phyloP scores from a whole-genome alignment of 2,797 vertebrate species.

The Clarias fuscus region DNA sequence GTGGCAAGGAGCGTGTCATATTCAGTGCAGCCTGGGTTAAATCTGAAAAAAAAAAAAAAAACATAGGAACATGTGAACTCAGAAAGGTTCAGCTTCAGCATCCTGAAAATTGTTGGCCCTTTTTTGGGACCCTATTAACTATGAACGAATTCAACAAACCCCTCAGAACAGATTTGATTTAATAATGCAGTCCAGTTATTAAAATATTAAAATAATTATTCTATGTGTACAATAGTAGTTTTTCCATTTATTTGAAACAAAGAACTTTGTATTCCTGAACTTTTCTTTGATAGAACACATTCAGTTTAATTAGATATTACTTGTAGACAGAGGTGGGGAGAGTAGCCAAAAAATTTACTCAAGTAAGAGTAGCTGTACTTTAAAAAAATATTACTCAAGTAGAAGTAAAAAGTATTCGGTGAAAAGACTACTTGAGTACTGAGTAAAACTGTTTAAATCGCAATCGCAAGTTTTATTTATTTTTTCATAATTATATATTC shows the following conservation, averaged over 20 bases:
- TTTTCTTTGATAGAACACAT: not conserved
- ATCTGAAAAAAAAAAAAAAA: not conserved
- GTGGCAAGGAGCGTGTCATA: constrained; percentile 66
- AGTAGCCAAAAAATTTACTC: no score
- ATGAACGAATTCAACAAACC: not conserved
- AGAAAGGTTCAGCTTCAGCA: no score
- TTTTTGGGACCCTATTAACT: not conserved
- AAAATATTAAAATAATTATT: not conserved
- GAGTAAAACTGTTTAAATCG: no score
- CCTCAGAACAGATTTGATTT: not conserved
- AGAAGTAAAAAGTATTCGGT: no score
- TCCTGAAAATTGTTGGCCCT: not conserved
- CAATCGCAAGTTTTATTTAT: no score
- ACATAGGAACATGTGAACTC: not conserved
- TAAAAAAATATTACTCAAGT: no score
- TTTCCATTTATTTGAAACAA: not conserved
- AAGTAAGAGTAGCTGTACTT: no score
- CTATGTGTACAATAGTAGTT: not conserved
- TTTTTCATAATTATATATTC: no score
- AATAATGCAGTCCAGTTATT: not conserved
- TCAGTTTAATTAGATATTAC: no score
- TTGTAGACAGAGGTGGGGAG: no score
- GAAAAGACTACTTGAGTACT: no score
- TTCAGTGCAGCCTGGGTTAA: not conserved
- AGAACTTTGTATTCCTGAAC: not conserved